Percentiles rank a stretch among this genome's conserved stretches.
Conservation (phyloP, 2,113 vertebrate genomes). For the Calypte anna region DNA sequence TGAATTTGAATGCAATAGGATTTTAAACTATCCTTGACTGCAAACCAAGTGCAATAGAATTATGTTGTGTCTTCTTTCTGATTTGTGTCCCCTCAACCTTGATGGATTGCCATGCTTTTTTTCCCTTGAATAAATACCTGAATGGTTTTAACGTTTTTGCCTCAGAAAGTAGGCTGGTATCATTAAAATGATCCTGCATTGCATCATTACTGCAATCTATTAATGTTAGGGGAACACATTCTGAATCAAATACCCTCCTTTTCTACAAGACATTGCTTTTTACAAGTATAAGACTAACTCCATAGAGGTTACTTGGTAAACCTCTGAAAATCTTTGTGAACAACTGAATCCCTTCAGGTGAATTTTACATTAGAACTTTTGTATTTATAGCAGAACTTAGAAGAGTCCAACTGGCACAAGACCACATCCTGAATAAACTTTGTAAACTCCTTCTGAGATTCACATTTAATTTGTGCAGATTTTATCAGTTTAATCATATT, state of each 20-base stretch:
- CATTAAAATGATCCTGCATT: conserved; percentile 38
- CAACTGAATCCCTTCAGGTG: background rate
- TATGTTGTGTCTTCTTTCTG: background rate
- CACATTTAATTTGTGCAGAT: conserved; percentile 31
- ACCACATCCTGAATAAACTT: background rate
- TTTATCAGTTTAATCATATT: conserved; percentile 17
- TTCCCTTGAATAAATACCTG: background rate
- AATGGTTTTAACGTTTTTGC: conserved; percentile 62
- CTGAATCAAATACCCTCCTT: conserved; percentile 16
- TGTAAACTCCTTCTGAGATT: conserved; percentile 32
- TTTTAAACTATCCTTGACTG: conserved; percentile 35
- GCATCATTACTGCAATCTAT: conserved; percentile 48
- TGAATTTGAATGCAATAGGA: background rate
- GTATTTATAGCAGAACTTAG: conserved; percentile 21
- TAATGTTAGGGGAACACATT: conserved; percentile 47
- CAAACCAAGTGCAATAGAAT: background rate
- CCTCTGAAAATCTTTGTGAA: background rate
- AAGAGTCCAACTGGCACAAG: conserved; percentile 50
- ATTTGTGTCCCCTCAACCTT: background rate
- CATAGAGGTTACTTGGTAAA: background rate
- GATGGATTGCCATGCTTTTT: background rate
- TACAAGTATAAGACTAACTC: conserved; percentile 1
- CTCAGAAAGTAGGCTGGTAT: conserved; percentile 45
- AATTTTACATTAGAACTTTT: conserved; percentile 26
- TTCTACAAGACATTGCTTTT: background rate